Evolutionary conservation across 2,113 vertebrate genomes (phyloP).

Genomic region (Podilymbus podiceps): DNA sequence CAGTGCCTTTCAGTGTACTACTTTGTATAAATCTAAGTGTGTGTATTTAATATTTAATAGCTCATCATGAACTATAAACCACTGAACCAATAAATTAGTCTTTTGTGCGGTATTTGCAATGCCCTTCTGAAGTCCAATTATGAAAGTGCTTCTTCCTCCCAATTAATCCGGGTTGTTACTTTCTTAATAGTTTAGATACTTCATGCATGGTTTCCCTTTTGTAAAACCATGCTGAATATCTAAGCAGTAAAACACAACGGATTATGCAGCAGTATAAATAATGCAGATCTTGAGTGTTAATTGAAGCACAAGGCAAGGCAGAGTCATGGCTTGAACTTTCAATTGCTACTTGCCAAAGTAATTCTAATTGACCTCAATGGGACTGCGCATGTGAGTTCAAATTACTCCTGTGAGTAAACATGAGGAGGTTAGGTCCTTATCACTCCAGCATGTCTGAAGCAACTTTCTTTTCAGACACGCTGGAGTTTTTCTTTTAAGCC

Average conservation of each 20-base stretch:
- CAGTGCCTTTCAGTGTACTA: background rate
- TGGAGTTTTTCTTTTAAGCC: background rate
- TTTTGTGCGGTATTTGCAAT: constrained; percentile 19
- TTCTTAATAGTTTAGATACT: constrained; percentile 17
- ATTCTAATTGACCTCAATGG: background rate
- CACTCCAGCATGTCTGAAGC: background rate
- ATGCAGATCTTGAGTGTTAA: constrained; percentile 19
- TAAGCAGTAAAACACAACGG: background rate
- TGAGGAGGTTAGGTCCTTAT: background rate
- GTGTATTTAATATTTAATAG: constrained; percentile 36
- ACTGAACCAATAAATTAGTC: constrained; percentile 37
- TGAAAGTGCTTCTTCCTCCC: background rate
- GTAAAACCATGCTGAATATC: background rate
- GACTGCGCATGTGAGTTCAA: background rate
- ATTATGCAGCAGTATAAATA: constrained; percentile 16
- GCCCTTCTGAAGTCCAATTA: constrained; percentile 25
- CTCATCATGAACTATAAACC: constrained; percentile 8
- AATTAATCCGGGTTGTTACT: constrained; percentile 42
- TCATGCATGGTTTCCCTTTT: constrained; percentile 38
- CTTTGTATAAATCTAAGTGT: background rate
- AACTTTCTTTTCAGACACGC: background rate
- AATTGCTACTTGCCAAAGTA: constrained; percentile 9
- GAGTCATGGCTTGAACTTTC: constrained; percentile 8
- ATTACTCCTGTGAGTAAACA: constrained; percentile 22
- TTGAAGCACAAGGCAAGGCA: constrained; percentile 24